Base-by-base conservation (phyloP, 1,140 invertebrate genomes). In the Globodera rostochiensis region DNA sequence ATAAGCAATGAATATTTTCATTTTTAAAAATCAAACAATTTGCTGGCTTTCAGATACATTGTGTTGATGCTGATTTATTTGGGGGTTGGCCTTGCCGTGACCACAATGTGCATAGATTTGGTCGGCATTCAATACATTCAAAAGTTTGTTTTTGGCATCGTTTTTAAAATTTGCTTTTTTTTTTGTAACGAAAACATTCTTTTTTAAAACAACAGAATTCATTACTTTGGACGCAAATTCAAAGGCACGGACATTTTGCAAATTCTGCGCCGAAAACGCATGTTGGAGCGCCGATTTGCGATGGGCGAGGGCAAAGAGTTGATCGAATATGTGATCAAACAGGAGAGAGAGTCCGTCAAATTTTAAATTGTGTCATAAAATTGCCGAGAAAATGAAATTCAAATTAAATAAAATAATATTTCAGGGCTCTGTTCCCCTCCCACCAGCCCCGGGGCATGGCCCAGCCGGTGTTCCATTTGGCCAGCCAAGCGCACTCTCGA, bases 181-280 rank as follows among this genome's bases (percentile, higher is more conserved):
- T 53, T 53, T 53, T 4, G 50, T 5, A 53, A 53, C 7, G 11
- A 53, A 74, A 74, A 53, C 25, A 25, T 47, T 19, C 7, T 53
- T 15, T 64, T 86, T 76, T 75, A 84, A 53, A 76, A 77, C 71
- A 87, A 79, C 71, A 87, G 86, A 82, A 89, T 89, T 57, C 88
- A 89, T 78, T 89, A 89, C 77, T 89, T 89, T 70, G 88, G 88
- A n/a, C 85, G 88, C 46, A 89, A 89, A 83, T 89, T 89, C 88
- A 80, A 82, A 80, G 89, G 88, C 15, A 90, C 88, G 2, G 88
- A 89, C 78, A 80, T 89, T 15, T 81, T 89, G n/a, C 89, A 90
- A 66, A 80, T 89, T 50, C 80, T 89, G 60, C 88, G 88, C 69
- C 82, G 89, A 6, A 90, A 90, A 79, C 36, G 88, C 80, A 90